Conservation (phyloP, 2,797 vertebrate species). For the Neosilurus mollespiculum region DNA sequence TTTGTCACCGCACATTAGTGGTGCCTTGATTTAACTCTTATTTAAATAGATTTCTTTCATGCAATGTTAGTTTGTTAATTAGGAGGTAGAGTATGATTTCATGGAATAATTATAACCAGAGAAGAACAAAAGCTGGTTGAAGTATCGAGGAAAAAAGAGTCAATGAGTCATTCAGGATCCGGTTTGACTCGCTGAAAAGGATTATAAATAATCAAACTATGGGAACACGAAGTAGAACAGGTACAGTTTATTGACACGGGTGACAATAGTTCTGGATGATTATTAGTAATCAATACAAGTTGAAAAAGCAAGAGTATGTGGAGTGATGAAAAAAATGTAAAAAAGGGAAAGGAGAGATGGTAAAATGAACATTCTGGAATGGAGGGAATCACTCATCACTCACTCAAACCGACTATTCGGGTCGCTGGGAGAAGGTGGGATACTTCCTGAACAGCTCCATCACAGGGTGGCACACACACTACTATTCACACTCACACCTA, state of each 20-base stretch:
- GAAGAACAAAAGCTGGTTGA: not conserved
- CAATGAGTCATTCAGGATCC: not conserved
- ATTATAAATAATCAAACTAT: not conserved
- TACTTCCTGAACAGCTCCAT: no score
- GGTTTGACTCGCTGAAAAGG: not conserved
- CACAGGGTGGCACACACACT: no score
- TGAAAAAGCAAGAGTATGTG: not conserved
- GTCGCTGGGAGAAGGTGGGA: no score
- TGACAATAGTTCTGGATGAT: no score
- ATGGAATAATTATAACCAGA: not conserved
- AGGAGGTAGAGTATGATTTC: not conserved
- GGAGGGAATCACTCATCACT: no score
- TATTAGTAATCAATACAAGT: not conserved
- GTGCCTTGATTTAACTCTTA: not conserved
- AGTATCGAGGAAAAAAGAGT: not conserved
- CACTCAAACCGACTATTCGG: no score
- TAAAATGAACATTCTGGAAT: not conserved
- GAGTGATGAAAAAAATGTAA: no score
- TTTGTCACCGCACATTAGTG: not conserved
- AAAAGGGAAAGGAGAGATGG: not conserved
- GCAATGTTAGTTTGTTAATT: no score
- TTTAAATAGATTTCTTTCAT: not conserved
- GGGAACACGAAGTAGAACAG: not conserved
- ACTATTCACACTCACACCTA: no score
- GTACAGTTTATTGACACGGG: no score